These are phyloP conservation scores for Trypoxylon attenuatum DNA, from an alignment of 2,888 invertebrate genomes.

Conservation along the genomic window DNA sequence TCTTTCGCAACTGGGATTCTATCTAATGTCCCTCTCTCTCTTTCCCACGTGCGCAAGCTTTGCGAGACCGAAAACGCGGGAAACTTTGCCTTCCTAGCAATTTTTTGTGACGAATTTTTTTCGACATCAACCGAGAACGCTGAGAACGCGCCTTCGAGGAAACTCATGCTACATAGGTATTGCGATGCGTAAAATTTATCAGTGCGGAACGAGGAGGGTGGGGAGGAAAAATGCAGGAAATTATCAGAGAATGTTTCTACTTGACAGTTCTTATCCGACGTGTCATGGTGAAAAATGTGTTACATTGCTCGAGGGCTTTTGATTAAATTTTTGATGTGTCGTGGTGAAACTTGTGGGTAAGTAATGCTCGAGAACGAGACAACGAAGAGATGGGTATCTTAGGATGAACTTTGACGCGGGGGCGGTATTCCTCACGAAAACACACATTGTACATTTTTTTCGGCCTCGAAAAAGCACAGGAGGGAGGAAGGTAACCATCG, in stretches of 20 bases:
- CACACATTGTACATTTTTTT: conserved; percentile 17
- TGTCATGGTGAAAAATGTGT: neutral
- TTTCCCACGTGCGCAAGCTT: neutral
- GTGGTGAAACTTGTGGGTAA: neutral
- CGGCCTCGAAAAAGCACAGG: neutral
- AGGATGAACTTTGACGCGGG: neutral
- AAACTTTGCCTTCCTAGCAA: neutral
- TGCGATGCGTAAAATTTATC: neutral
- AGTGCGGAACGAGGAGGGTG: neutral
- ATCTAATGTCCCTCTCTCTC: neutral
- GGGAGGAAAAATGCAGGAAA: neutral
- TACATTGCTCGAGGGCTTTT: neutral
- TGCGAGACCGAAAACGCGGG: too few species aligned
- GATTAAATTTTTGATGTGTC: neutral
- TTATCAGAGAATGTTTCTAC: neutral
- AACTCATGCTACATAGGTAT: neutral
- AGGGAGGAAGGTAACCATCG: conserved; percentile 3
- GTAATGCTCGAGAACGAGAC: neutral
- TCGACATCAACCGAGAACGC: neutral
- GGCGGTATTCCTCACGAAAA: neutral
- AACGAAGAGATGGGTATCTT: neutral
- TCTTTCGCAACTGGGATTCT: neutral
- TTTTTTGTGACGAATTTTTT: neutral
- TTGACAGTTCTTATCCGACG: neutral
- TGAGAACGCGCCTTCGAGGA: neutral